A percentile compares a stretch with the other conserved stretches of the same genome.
Evolutionary conservation across 2,888 invertebrate species (phyloP).

Genomic region (Eupithecia inturbata): DNA sequence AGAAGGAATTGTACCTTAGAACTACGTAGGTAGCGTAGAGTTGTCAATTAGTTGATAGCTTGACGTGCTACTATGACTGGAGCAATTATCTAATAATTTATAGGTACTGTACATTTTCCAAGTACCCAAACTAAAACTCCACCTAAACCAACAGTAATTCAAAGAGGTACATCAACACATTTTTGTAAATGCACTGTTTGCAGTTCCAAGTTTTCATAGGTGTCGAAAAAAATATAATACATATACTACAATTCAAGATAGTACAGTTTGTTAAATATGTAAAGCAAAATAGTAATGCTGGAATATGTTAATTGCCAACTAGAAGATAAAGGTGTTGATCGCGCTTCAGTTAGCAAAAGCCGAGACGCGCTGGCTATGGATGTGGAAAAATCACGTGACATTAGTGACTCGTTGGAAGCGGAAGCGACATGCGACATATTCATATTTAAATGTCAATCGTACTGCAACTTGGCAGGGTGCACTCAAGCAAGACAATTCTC

Average conservation of each 20-base stretch:
- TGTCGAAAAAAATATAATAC: not conserved
- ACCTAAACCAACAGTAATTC: not conserved
- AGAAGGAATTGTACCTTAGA: not conserved
- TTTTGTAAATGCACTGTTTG: not conserved
- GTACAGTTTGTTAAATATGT: not conserved
- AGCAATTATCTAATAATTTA: too few species aligned
- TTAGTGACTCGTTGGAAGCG: constrained; percentile 65
- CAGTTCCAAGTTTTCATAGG: not conserved
- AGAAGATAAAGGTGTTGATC: constrained; percentile 32
- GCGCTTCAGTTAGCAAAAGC: constrained; percentile 20
- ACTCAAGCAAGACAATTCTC: constrained; percentile 57
- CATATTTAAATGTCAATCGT: constrained; percentile 80
- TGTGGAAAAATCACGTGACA: constrained; percentile 80
- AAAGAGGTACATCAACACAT: not conserved
- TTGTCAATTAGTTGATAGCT: too few species aligned
- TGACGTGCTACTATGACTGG: too few species aligned
- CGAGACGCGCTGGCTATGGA: constrained; percentile 57
- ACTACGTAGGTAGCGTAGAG: too few species aligned
- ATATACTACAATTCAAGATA: not conserved
- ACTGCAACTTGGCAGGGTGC: constrained; percentile 59
- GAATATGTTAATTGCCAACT: constrained; percentile 54
- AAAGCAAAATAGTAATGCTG: constrained; percentile 33
- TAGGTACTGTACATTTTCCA: not conserved
- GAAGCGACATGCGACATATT: constrained; percentile 68
- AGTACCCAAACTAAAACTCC: not conserved